These are phyloP conservation scores for Papilio machaon DNA, from an alignment of 1,140 invertebrate genomes.

Conservation along the genomic window DNA sequence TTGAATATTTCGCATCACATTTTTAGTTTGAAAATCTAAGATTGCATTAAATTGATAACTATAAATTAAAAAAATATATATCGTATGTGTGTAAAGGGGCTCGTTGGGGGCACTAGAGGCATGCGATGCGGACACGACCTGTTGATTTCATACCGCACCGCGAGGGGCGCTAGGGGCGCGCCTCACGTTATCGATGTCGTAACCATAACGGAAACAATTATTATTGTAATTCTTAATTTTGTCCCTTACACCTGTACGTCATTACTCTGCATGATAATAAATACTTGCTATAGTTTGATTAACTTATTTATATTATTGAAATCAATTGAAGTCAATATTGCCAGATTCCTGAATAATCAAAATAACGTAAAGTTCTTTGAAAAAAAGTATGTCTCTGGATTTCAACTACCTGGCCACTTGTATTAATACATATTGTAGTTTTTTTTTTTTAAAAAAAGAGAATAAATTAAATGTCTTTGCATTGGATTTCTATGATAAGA, in stretches of 20 bases:
- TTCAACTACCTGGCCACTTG: no score
- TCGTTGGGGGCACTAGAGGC: constrained; percentile 40
- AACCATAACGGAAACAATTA: constrained; percentile 32
- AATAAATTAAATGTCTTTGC: no score
- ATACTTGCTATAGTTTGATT: not conserved
- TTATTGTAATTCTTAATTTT: constrained; percentile 30
- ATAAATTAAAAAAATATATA: not conserved
- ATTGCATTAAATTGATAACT: not conserved
- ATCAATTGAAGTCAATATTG: no score
- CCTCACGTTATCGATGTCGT: constrained; percentile 42
- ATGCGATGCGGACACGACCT: constrained; percentile 64
- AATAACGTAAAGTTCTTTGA: no score
- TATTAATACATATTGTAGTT: no score
- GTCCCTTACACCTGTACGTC: constrained; percentile 1
- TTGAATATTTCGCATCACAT: not conserved
- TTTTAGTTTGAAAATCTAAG: not conserved
- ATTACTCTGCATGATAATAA: not conserved
- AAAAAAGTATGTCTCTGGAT: no score
- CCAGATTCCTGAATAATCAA: no score
- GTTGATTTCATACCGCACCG: constrained; percentile 69
- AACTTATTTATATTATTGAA: no score
- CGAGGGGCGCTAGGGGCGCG: constrained; percentile 49
- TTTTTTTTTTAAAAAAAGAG: no score
- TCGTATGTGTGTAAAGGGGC: constrained; percentile 47
- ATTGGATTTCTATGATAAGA: no score